Evolutionary conservation across 2,888 invertebrate genomes (phyloP), one percentile per base, ranked within the genome.

Genomic region (Serrognathus titanus): DNA sequence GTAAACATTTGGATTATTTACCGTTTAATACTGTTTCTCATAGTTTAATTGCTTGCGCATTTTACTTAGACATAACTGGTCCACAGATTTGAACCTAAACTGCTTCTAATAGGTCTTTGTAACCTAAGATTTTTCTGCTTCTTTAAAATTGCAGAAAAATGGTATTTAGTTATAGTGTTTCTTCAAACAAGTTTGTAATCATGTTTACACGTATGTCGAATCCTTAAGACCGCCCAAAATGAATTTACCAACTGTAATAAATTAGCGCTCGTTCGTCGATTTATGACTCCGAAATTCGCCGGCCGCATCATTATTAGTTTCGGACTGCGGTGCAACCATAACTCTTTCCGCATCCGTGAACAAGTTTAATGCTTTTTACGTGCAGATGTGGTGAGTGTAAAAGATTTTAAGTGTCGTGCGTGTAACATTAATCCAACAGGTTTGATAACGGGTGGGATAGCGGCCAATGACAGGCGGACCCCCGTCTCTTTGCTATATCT

Each of bases 271-370:
- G 51, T 49, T 41, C 53, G 41, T 40, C 51, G 55, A 58, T 58
- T 58, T 58, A 58, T 58, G 41, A 50, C 55, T 51, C 47, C 43
- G 58, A 58, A 55, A 51, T 58, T 55, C 55, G 55, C 20, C 43
- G 41, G 51, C 11, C 46, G 10, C 49, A 36, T 35, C 35, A 45
- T 58, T 54, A 58, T 55, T 55, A 43, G 53, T 57, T 58, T 58
- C 47, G 50, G 50, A 31, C 24, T 36, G 51, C 24, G 24, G 43
- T 45, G 51, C 51, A 36, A 48, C 52, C 48, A 53, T 53, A 57
- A 57, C 57, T 57, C 53, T 57, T 57, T 57, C 57, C 53, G 53
- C 57, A 53, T 57, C 57, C 53, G 57, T 53, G 53, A 52, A 49
- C 53, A 57, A 49, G 46, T 54, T 57, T 53, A 57, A 57, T 57